phyloP scores from a whole-genome alignment of 2,888 invertebrate species.

The Orthosia cruda region DNA sequence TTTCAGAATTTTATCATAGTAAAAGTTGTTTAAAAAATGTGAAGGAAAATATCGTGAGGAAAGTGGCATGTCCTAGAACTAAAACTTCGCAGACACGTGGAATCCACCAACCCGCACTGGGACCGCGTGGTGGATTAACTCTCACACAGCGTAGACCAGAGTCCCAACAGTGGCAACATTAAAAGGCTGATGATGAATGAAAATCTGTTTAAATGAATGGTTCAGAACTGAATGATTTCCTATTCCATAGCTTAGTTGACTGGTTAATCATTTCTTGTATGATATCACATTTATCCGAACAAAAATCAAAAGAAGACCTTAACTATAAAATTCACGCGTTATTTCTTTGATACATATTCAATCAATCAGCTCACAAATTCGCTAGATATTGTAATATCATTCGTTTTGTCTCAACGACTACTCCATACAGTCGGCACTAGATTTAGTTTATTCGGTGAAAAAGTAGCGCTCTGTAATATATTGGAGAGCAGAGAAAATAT shows the following conservation, averaged over 20 bases:
- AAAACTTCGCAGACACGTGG: too few species aligned
- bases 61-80: too few species aligned
- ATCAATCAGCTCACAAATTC: slow-evolving; percentile 39
- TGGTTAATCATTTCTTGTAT: background rate
- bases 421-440: slow-evolving; percentile 37
- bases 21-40: background rate
- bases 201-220: too few species aligned
- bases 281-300: background rate
- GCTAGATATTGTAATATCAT: slow-evolving; percentile 47
- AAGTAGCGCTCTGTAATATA: slow-evolving; percentile 74
- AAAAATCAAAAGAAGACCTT: background rate
- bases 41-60: too few species aligned
- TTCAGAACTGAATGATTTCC: too few species aligned
- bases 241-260: background rate
- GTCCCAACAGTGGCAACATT: too few species aligned
- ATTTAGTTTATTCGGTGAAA: slow-evolving; percentile 75
- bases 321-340: slow-evolving; percentile 2
- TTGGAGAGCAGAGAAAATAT: slow-evolving; percentile 77
- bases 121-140: too few species aligned
- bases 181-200: too few species aligned
- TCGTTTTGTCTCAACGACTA: slow-evolving; percentile 31
- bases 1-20: too few species aligned
- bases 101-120: too few species aligned
- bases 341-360: slow-evolving; percentile 28
- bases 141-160: too few species aligned